Conservation (phyloP, 2,797 vertebrate species). For the Danio kyathit region DNA sequence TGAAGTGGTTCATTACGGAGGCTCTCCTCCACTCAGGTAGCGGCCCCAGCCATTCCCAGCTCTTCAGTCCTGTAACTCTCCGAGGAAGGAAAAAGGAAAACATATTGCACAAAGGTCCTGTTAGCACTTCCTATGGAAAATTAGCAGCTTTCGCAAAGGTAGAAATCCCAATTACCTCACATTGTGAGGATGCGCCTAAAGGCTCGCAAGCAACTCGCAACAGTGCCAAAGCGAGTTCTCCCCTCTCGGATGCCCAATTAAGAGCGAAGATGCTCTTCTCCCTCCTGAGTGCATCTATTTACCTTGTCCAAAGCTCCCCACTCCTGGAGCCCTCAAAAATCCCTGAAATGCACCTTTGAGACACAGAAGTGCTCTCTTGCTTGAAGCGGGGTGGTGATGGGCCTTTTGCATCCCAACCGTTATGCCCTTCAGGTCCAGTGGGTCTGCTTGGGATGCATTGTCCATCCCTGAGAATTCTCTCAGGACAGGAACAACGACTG, state of each 20-base stretch:
- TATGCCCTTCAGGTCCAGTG: slow-evolving; percentile 80
- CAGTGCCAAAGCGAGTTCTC: slow-evolving; percentile 80
- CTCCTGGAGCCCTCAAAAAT: slow-evolving; percentile 63
- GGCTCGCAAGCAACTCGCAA: slow-evolving; percentile 59
- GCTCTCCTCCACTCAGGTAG: slow-evolving; percentile 90
- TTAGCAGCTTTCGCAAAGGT: slow-evolving; percentile 99
- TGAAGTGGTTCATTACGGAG: slow-evolving; percentile 99
- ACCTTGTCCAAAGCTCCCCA: slow-evolving; percentile 91
- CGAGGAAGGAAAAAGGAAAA: slow-evolving; percentile 98
- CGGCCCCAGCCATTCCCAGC: slow-evolving; percentile 93
- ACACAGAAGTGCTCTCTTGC: slow-evolving; percentile 92
- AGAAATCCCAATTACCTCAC: slow-evolving; percentile 98
- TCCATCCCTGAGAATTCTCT: slow-evolving; percentile 90
- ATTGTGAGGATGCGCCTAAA: slow-evolving; percentile 87
- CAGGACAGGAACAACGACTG: slow-evolving; percentile 86
- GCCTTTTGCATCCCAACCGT: slow-evolving; percentile 84
- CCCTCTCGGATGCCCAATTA: slow-evolving; percentile 92
- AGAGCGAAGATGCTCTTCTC: slow-evolving; percentile 94
- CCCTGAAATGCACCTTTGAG: slow-evolving; percentile 88
- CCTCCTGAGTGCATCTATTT: slow-evolving; percentile 89
- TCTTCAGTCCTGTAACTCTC: slow-evolving; percentile 95
- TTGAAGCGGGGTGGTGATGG: slow-evolving; percentile 80
- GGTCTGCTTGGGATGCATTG: slow-evolving; percentile 80
- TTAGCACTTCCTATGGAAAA: slow-evolving; percentile 99
- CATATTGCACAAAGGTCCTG: slow-evolving; percentile 99